A percentile compares a stretch with the other conserved stretches of the same genome.
Conservation (phyloP, 2,888 invertebrate genomes). For the Chrysolina oricalcia region DNA sequence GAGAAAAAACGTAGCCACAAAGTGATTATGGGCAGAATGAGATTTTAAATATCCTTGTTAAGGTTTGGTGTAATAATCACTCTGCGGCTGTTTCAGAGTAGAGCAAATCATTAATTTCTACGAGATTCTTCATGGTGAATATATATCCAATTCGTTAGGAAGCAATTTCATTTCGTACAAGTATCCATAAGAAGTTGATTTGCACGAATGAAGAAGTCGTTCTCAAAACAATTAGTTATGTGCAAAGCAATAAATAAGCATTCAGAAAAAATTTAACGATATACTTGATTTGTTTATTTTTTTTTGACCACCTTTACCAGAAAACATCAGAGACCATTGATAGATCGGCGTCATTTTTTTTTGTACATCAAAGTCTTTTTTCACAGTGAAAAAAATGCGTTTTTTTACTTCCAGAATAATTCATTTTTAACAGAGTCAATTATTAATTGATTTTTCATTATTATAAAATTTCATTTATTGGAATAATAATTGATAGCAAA, state of each 20-base stretch:
- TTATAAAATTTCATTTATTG: no score
- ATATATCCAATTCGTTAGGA: neutral
- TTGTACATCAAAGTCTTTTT: no score
- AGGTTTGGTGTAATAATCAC: conserved; percentile 29
- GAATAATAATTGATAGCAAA: no score
- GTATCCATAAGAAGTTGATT: neutral
- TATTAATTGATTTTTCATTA: no score
- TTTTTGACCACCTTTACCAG: no score
- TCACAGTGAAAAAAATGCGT: no score
- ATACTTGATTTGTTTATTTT: no score
- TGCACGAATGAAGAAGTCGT: neutral
- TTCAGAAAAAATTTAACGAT: no score
- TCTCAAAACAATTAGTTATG: neutral
- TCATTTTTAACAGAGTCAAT: no score
- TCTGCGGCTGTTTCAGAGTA: conserved; percentile 1
- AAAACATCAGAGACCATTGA: no score
- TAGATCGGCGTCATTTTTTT: no score
- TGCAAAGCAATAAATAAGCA: neutral
- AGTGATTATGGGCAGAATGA: conserved; percentile 36
- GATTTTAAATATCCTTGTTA: conserved; percentile 35
- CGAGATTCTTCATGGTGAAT: conserved; percentile 19
- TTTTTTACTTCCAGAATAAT: no score
- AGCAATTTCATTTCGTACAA: neutral
- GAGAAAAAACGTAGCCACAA: conserved; percentile 37
- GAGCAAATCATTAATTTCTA: conserved; percentile 2